Conservation (phyloP, 2,113 vertebrate species). For the Mustela nigripes region DNA sequence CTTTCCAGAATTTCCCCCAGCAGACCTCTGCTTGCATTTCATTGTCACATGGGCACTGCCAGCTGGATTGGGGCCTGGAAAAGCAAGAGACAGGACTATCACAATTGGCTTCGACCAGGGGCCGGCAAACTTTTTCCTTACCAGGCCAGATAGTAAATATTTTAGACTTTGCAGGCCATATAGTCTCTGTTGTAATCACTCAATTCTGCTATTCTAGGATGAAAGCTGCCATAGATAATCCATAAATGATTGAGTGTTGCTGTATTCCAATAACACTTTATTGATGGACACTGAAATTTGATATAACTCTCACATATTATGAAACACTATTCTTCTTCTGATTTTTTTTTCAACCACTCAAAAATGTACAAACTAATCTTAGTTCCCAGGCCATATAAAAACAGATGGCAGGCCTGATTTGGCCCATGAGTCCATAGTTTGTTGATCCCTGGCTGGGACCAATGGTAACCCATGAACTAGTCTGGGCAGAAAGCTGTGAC, state of each 20-base stretch:
- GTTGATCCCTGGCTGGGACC: not conserved
- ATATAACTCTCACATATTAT: not conserved
- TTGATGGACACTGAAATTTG: conserved; percentile 12
- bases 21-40: conserved; percentile 63
- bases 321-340: conserved; percentile 29
- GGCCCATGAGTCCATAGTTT: not conserved
- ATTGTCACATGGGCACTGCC: conserved; percentile 65
- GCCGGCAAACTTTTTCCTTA: conserved; percentile 1
- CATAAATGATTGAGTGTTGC: not conserved
- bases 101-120: conserved; percentile 48
- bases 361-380: conserved; percentile 14
- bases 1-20: conserved; percentile 60
- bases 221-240: not conserved
- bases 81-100: conserved; percentile 65
- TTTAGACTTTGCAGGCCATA: conserved; percentile 1
- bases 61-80: conserved; percentile 72
- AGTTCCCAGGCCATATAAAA: not conserved
- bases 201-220: not conserved
- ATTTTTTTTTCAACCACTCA: conserved; percentile 30
- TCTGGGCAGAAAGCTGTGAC: not conserved
- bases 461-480: not conserved
- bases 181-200: not conserved
- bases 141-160: conserved; percentile 63
- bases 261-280: conserved; percentile 44
- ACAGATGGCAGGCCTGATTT: not conserved